These are phyloP conservation scores for Seison nebaliae DNA, from an alignment of 1,140 invertebrate species.

Conservation along the genomic window DNA sequence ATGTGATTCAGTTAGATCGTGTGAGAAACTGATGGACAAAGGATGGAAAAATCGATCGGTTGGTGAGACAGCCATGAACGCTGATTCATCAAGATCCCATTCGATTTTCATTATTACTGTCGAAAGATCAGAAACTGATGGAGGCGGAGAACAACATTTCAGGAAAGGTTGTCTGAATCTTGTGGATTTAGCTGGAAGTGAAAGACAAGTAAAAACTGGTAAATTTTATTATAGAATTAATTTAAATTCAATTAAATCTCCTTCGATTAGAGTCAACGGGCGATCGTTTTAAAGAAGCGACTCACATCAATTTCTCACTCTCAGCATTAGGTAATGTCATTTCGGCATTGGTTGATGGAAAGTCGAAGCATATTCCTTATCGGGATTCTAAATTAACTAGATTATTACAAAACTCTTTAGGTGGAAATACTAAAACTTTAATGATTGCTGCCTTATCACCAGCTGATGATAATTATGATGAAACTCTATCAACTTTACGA, in stretches of 20 bases:
- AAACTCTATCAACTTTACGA: conserved; percentile 32
- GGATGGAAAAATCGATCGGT: conserved; percentile 47
- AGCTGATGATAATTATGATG: conserved; percentile 29
- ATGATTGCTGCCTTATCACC: conserved; percentile 29
- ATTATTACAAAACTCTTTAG: conserved; percentile 23
- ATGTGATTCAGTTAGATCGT: too few species aligned
- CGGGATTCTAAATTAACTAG: conserved; percentile 28
- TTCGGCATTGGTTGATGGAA: conserved; percentile 46
- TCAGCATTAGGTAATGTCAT: conserved; percentile 82
- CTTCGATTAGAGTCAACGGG: conserved; percentile 33
- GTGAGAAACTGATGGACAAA: conserved; percentile 40
- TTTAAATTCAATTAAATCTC: background rate
- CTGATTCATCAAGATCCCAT: conserved; percentile 86
- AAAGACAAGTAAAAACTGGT: conserved; percentile 70
- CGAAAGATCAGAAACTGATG: conserved; percentile 35
- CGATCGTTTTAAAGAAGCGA: conserved; percentile 66
- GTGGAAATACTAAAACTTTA: conserved; percentile 29
- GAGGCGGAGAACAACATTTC: conserved; percentile 16
- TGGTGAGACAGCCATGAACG: conserved; percentile 98
- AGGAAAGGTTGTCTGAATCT: conserved; percentile 58
- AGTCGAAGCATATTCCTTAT: conserved; percentile 19
- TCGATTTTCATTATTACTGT: conserved; percentile 81
- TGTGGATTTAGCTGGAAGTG: conserved; percentile 86
- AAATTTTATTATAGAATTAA: conserved; percentile 17
- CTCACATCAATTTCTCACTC: conserved; percentile 72